Conservation (phyloP, 2,888 invertebrate species). For the Serrognathus titanus region DNA sequence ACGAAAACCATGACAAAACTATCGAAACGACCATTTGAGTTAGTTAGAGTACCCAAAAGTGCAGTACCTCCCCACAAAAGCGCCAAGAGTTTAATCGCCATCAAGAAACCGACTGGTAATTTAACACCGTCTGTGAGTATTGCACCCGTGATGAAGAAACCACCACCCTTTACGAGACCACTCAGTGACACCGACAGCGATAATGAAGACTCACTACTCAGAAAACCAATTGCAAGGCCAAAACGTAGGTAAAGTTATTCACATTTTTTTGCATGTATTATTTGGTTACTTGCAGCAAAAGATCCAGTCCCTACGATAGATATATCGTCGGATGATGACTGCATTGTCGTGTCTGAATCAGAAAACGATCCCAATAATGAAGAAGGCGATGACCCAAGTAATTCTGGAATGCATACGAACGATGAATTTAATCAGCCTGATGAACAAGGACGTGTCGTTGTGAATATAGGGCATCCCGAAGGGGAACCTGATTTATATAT, state of each 20-base stretch:
- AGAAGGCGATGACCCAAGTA: conserved; percentile 84
- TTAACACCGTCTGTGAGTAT: conserved; percentile 53
- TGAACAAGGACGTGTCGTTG: conserved; percentile 84
- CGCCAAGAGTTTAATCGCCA: conserved; percentile 50
- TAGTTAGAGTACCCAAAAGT: conserved; percentile 43
- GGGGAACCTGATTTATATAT: conserved; percentile 88
- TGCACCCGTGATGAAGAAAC: conserved; percentile 47
- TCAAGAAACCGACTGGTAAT: conserved; percentile 51
- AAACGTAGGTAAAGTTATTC: conserved; percentile 24
- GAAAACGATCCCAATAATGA: conserved; percentile 74
- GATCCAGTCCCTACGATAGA: conserved; percentile 69
- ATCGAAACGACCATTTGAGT: conserved; percentile 44
- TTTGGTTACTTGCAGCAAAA: conserved; percentile 39
- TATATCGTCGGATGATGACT: conserved; percentile 75
- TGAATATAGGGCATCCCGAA: conserved; percentile 90
- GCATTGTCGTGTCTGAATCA: conserved; percentile 81
- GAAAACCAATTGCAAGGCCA: conserved; percentile 27
- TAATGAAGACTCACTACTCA: conserved; percentile 33
- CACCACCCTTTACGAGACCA: conserved; percentile 18
- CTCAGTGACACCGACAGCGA: conserved; percentile 43
- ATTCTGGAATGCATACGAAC: conserved; percentile 90
- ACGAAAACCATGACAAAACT: conserved; percentile 48
- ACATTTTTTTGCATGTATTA: neutral
- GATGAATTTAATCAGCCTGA: conserved; percentile 89
- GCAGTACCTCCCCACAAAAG: conserved; percentile 22